Base-by-base conservation (phyloP, 1,140 invertebrate species). In the Drosophila triauraria region DNA sequence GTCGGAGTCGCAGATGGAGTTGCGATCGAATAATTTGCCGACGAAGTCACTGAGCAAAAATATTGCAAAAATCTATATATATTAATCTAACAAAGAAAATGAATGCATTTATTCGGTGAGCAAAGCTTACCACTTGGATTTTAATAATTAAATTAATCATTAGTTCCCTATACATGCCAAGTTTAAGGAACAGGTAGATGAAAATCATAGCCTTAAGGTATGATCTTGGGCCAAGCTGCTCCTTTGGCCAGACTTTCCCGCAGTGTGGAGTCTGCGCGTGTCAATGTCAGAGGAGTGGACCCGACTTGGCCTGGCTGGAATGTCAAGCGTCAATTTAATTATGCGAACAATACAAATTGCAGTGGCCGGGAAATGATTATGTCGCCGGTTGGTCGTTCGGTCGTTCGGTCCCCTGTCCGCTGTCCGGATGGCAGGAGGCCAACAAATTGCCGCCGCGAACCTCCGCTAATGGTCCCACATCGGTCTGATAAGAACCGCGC, bases 261-360 rank as follows among this genome's bases (percentile, higher is more conserved):
- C 60, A 12, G 70, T 60, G 57, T 35, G 46, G 17, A 56, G 69
- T 5, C 70, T 80, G 86, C 85, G 85, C 85, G 85, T 90, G 85
- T 90, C 85, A 90, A 88, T 90, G 85, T 90, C 85, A 84, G 62
- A 23, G 57, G 46, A 57, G 57, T 42, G 56, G 76, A 71, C 48
- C 25, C 32, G 63, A 42, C 47, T 44, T 53, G 40, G 71, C 42
- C 64, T 27, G 57, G 27, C 17, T 40, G 85, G 85, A 85, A 90
- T 90, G 81, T 70, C 75, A 85, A 90, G 85, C 85, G 85, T 90
- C 85, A 90, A 90, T 90, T 90, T 90, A 90, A 90, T 90, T 90
- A 90, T 90, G 85, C 81, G 86, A 90, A 90, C 85, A 90, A 90
- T 90, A 90, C 85, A 90, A 90, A 90, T 90, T 90, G 85, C 81